Base-by-base conservation (phyloP, 2,888 invertebrate species). In the Eupsilia transversa region DNA sequence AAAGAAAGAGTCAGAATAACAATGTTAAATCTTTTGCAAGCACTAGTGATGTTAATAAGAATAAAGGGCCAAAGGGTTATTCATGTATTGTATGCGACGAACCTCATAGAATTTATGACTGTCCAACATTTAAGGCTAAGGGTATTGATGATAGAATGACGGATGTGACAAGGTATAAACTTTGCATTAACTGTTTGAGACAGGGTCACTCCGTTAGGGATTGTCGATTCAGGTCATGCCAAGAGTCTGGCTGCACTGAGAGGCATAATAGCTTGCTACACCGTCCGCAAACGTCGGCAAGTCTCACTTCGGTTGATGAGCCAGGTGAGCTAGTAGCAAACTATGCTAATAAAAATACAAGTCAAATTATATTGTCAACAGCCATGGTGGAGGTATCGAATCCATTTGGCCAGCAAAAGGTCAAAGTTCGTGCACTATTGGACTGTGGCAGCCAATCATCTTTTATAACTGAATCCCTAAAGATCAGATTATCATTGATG, bases 371-470 rank as follows among this genome's bases (percentile, higher is more conserved):
- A 17, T 41, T 77, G 17, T 73, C 77, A 6, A 73, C 73, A 3
- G 77, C 69, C 33, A 30, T 69, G n/a, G 41, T 77, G 2, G 65
- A 30, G 30, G 65, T 70, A 9, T n/a, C n/a, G 23, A 78, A 78
- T 52, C 70, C 49, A 9, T 30, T 49, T 33, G 30, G 52, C n/a
- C 52, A n/a, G 52, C 52, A 52, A 52, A 52, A 30, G 66, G n/a
- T 41, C 41, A 52, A 52, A 30, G 66, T 79, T 61, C 72, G 79
- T 27, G 79, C 79, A 0, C 27, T 78, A 12, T 49, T 71, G 52
- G 46, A 49, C 46, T 49, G 46, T 49, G 46, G 23, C 46, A 49
- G 46, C 46, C 46, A 43, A 49, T 49, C 46, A 49, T 49, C 46
- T 49, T 49, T 23, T 23, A 49, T 49, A 49, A 49, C 23, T 49